These are phyloP conservation scores for Drosophila pseudotakahashii DNA, from an alignment of 2,888 invertebrate genomes.

Conservation along the genomic window DNA sequence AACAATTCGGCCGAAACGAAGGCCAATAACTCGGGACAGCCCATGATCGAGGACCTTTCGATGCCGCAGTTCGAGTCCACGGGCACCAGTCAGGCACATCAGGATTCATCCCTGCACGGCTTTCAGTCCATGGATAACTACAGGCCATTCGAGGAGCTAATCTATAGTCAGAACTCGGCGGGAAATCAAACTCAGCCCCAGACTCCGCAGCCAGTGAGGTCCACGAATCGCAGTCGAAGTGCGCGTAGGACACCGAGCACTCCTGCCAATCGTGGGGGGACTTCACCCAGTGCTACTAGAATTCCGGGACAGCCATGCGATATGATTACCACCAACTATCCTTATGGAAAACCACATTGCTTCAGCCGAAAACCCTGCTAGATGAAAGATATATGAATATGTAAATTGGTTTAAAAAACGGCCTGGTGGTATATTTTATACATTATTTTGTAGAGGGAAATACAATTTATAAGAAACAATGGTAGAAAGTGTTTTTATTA, in stretches of 20 bases:
- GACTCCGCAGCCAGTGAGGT: background rate
- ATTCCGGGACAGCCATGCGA: conserved; percentile 7
- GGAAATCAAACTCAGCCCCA: conserved; percentile 12
- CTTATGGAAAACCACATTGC: conserved; percentile 18
- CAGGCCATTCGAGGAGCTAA: conserved; percentile 48
- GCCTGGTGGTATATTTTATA: conserved; percentile 14
- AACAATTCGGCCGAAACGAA: background rate
- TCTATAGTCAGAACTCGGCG: conserved; percentile 6
- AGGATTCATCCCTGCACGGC: conserved; percentile 35
- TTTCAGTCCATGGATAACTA: conserved; percentile 59
- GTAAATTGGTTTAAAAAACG: conserved; percentile 2
- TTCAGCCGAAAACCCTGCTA: conserved; percentile 18
- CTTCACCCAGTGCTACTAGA: background rate
- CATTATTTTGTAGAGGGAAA: background rate
- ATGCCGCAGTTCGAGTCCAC: conserved; percentile 4
- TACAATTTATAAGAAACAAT: background rate
- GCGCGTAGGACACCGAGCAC: background rate
- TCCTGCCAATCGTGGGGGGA: background rate
- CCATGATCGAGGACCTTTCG: conserved; percentile 1
- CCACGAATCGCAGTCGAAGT: background rate
- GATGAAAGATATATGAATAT: background rate
- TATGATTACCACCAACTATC: conserved; percentile 19
- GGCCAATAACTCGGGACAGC: background rate
- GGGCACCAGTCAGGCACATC: background rate
- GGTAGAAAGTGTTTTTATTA: background rate